Evolutionary conservation across 2,113 vertebrate species (phyloP).

Genomic region (Gadus chalcogrammus): DNA sequence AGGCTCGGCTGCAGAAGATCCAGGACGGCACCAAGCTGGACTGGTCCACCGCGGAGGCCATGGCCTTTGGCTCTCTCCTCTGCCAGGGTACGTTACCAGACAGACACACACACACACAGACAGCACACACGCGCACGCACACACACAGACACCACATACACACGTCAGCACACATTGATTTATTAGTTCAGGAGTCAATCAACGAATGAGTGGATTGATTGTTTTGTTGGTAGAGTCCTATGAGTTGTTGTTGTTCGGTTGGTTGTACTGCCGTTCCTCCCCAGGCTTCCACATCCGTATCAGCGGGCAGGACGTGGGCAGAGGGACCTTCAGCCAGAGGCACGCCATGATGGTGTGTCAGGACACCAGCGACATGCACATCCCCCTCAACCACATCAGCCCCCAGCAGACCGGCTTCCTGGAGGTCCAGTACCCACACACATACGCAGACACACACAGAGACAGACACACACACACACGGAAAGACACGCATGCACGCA

Average conservation of each 20-base stretch:
- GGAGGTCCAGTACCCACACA: slow-evolving; percentile 75
- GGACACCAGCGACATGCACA: slow-evolving; percentile 82
- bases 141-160: too few relatives aligned
- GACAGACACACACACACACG: neutral
- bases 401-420: slow-evolving; percentile 86
- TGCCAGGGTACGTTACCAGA: slow-evolving; percentile 78
- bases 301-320: slow-evolving; percentile 95
- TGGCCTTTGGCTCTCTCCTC: slow-evolving; percentile 91
- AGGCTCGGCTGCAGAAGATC: slow-evolving; percentile 88
- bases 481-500: neutral
- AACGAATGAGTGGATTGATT: neutral
- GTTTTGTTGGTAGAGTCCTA: too few relatives aligned
- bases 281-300: slow-evolving; percentile 91
- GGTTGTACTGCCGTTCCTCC: slow-evolving; percentile 8
- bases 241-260: neutral
- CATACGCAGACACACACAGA: neutral
- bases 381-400: slow-evolving; percentile 91
- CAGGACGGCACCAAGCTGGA: slow-evolving; percentile 86
- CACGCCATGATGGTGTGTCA: slow-evolving; percentile 96
- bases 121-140: neutral
- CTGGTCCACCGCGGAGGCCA: slow-evolving; percentile 94
- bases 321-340: slow-evolving; percentile 95
- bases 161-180: neutral
- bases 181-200: too few relatives aligned
- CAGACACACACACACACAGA: neutral